Conservation (phyloP, 2,888 invertebrate genomes). For the Drosophila phalerata region DNA sequence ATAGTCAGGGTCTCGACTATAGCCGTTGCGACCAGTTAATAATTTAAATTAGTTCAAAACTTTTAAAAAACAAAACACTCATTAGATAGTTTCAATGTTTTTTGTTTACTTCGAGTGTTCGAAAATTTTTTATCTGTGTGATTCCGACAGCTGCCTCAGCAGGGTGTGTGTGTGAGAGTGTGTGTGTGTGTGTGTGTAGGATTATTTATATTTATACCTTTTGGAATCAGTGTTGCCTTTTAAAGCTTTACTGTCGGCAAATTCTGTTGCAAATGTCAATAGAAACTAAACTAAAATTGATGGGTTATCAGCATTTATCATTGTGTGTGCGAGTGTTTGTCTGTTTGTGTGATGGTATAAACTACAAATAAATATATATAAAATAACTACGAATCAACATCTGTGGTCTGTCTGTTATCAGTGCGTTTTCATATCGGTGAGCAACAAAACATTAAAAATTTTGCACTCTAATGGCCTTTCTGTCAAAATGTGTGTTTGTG, state of each 20-base stretch:
- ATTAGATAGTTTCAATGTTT: constrained; percentile 9
- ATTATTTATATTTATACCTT: constrained; percentile 13
- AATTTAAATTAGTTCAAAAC: neutral
- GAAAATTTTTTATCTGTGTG: constrained; percentile 21
- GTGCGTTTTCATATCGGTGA: neutral
- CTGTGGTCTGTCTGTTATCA: constrained; percentile 14
- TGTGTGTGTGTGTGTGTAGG: neutral
- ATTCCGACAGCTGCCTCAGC: constrained; percentile 32
- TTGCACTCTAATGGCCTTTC: constrained; percentile 5
- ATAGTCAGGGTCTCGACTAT: no score
- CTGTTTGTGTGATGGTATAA: constrained; percentile 12
- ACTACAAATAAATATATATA: constrained; percentile 11
- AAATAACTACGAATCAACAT: constrained; percentile 9
- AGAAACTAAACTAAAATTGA: constrained; percentile 54
- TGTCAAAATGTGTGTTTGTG: neutral
- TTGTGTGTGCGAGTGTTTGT: constrained; percentile 7
- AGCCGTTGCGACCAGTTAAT: no score
- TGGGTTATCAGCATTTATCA: constrained; percentile 32
- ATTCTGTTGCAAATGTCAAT: constrained; percentile 40
- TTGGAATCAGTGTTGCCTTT: constrained; percentile 6
- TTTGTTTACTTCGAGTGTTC: constrained; percentile 4
- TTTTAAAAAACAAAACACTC: neutral
- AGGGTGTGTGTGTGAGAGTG: constrained; percentile 10
- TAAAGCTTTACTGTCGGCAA: constrained; percentile 21
- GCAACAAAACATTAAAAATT: neutral